Evolutionary conservation across 1,140 invertebrate species (phyloP).

Genomic region (Oncopeltus fasciatus): DNA sequence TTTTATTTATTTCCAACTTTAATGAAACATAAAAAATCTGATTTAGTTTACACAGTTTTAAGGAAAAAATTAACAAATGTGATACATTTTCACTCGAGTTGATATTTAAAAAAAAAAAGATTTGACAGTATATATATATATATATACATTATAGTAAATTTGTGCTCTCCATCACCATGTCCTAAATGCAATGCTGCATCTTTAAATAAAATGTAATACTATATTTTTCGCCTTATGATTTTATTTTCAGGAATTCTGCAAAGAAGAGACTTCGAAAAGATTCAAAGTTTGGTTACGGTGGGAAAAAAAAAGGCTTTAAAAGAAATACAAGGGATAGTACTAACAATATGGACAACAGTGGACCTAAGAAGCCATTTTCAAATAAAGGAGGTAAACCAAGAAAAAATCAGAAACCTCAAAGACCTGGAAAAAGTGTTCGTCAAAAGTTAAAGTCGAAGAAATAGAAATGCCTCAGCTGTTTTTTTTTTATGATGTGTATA

Average conservation of each 20-base stretch:
- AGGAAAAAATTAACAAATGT: too few relatives aligned
- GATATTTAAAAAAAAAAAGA: background rate
- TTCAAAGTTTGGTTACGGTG: constrained; percentile 86
- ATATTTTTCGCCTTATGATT: background rate
- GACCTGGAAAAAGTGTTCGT: constrained; percentile 4
- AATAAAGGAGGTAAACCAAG: background rate
- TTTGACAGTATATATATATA: background rate
- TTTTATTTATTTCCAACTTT: too few relatives aligned
- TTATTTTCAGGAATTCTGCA: constrained; percentile 19
- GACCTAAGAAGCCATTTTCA: background rate
- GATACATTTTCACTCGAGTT: background rate
- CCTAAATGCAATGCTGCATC: too few relatives aligned
- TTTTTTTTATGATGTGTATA: too few relatives aligned
- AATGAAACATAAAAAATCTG: too few relatives aligned
- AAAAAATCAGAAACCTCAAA: background rate
- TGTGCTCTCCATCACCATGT: too few relatives aligned
- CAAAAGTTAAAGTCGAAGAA: constrained; percentile 7
- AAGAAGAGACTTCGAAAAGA: constrained; percentile 58
- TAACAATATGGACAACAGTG: constrained; percentile 29
- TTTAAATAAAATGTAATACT: background rate
- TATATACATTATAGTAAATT: background rate
- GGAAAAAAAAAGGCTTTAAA: constrained; percentile 83
- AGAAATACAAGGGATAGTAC: constrained; percentile 71
- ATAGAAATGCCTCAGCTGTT: too few relatives aligned
- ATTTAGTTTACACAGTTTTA: too few relatives aligned